Evolutionary conservation across 2,797 vertebrate species (phyloP).

Genomic region (Ciconia nigra): DNA sequence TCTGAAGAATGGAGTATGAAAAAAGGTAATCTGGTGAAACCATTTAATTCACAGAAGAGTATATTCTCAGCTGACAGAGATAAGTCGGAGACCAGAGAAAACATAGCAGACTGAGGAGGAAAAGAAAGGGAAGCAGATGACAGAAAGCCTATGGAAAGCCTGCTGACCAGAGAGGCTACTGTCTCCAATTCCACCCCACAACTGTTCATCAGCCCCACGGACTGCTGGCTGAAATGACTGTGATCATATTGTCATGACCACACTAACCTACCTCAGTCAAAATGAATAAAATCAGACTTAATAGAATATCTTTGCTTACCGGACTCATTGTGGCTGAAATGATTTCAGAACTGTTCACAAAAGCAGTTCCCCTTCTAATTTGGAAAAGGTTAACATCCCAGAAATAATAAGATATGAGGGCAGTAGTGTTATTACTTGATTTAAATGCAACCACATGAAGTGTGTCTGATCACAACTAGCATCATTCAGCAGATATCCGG

Average conservation of each 20-base stretch:
- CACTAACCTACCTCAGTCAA: neutral
- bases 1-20: neutral
- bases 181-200: neutral
- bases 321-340: neutral
- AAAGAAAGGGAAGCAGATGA: neutral
- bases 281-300: neutral
- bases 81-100: neutral
- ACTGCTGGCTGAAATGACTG: neutral
- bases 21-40: neutral
- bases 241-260: neutral
- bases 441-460: neutral
- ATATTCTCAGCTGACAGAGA: neutral
- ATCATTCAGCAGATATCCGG: neutral
- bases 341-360: neutral
- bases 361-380: neutral
- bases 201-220: neutral
- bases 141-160: neutral
- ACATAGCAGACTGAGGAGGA: neutral
- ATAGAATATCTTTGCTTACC: neutral
- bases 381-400: neutral
- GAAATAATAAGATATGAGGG: neutral
- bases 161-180: neutral
- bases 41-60: neutral
- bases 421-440: neutral
- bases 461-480: neutral